These are phyloP conservation scores for Cydia splendana DNA, from an alignment of 1,140 invertebrate species.

Conservation along the genomic window DNA sequence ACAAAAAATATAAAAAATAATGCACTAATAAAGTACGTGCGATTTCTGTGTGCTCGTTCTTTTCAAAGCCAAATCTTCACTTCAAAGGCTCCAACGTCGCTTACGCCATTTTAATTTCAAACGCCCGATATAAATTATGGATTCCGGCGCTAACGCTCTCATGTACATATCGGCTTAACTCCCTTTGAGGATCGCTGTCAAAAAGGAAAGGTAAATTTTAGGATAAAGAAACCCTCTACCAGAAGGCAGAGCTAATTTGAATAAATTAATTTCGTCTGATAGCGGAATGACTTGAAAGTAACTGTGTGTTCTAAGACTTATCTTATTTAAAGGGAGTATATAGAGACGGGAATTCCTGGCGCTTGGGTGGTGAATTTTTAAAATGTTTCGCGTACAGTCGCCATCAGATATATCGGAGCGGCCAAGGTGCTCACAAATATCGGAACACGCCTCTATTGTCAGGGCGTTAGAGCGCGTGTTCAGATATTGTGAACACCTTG, in stretches of 20 bases:
- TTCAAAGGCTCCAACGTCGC: too few species aligned
- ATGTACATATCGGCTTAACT: neutral
- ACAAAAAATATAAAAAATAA: too few species aligned
- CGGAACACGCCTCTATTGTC: too few species aligned
- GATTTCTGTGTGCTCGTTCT: too few species aligned
- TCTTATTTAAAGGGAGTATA: neutral
- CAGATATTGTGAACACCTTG: too few species aligned
- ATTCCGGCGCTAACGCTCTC: neutral
- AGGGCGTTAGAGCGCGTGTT: too few species aligned
- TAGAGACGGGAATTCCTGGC: neutral
- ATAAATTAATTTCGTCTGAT: conserved; percentile 13
- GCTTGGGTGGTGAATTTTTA: neutral
- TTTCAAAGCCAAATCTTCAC: too few species aligned
- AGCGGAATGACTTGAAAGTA: conserved; percentile 7
- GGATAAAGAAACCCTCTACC: neutral
- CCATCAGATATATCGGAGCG: too few species aligned
- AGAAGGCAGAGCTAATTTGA: conserved; percentile 3
- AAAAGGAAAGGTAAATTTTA: conserved; percentile 4
- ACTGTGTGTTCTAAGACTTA: neutral
- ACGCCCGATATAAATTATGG: neutral
- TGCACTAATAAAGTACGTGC: too few species aligned
- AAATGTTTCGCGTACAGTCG: neutral
- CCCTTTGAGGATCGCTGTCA: conserved; percentile 7
- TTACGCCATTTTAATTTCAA: neutral
- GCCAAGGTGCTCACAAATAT: too few species aligned